phyloP scores from a whole-genome alignment of 2,113 vertebrate species.

The Oncorhynchus tshawytscha region DNA sequence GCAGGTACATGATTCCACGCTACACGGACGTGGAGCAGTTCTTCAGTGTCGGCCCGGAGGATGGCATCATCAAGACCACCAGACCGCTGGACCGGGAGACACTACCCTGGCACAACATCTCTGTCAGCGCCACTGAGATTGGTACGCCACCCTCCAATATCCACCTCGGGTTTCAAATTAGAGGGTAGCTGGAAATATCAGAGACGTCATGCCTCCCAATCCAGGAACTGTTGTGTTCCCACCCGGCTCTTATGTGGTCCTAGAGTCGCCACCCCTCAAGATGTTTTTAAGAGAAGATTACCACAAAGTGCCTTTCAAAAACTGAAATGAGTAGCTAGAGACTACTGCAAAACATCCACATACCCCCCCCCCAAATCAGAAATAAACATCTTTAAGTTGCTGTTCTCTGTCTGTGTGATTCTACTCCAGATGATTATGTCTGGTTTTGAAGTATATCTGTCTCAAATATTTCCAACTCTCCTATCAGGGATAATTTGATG shows the following conservation, averaged over 20 bases:
- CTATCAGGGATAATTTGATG: conserved; percentile 16
- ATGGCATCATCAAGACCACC: conserved; percentile 89
- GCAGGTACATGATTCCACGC: conserved; percentile 93
- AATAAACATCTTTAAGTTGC: neutral
- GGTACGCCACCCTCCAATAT: conserved; percentile 71
- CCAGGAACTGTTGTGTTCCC: conserved; percentile 43
- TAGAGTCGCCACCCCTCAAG: conserved; percentile 66
- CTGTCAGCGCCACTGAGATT: conserved; percentile 89
- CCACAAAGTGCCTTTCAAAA: conserved; percentile 34
- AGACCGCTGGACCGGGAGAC: conserved; percentile 90
- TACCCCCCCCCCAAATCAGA: neutral
- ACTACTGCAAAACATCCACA: neutral
- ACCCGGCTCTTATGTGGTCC: conserved; percentile 64
- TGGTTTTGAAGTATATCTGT: conserved; percentile 9
- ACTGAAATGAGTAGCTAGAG: conserved; percentile 25
- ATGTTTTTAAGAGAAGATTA: conserved; percentile 36
- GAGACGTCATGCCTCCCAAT: neutral
- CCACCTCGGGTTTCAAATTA: neutral
- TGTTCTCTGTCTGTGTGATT: neutral
- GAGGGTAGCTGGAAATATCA: neutral
- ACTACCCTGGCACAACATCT: conserved; percentile 93
- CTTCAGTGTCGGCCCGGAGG: conserved; percentile 87
- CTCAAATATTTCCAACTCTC: neutral
- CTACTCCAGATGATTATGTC: neutral
- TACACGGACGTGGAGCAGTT: conserved; percentile 94